phyloP scores from a whole-genome alignment of 2,797 vertebrate genomes.

The Telmatherina bonti region DNA sequence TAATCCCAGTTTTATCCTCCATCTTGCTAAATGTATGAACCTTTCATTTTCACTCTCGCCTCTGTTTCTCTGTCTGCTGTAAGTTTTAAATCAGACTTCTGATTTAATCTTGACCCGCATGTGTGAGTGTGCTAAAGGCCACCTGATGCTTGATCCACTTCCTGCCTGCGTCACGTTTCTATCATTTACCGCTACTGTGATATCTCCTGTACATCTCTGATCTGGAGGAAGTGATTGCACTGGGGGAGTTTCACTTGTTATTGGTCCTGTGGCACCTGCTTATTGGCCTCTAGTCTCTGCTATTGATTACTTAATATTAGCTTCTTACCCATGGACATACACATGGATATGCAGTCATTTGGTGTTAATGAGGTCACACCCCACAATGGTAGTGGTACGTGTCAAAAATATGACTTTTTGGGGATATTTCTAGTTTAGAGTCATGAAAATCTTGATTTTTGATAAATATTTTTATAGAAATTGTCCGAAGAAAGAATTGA shows the following conservation, averaged over 20 bases:
- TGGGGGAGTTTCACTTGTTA: constrained; percentile 5
- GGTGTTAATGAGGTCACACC: constrained; percentile 38
- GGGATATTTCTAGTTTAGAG: no score
- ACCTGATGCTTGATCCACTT: constrained; percentile 20
- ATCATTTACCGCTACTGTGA: background rate
- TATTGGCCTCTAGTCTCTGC: background rate
- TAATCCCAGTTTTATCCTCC: no score
- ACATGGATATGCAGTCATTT: constrained; percentile 18
- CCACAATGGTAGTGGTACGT: no score
- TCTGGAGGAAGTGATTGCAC: background rate
- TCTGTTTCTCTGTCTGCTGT: background rate
- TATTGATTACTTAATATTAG: constrained; percentile 22
- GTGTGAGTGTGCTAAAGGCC: constrained; percentile 19
- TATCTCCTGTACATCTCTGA: constrained; percentile 12
- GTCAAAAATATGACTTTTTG: no score
- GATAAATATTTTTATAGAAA: no score
- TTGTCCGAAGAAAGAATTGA: no score
- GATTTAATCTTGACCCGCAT: background rate
- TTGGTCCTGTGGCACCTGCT: background rate
- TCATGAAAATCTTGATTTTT: no score
- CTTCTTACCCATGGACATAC: constrained; percentile 30
- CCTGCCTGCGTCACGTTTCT: constrained; percentile 5
- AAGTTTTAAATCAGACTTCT: constrained; percentile 2
- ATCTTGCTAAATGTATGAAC: background rate
- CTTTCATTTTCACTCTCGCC: background rate